These are phyloP conservation scores for Pangasius macronema DNA, from an alignment of 2,797 vertebrate species.

Conservation along the genomic window DNA sequence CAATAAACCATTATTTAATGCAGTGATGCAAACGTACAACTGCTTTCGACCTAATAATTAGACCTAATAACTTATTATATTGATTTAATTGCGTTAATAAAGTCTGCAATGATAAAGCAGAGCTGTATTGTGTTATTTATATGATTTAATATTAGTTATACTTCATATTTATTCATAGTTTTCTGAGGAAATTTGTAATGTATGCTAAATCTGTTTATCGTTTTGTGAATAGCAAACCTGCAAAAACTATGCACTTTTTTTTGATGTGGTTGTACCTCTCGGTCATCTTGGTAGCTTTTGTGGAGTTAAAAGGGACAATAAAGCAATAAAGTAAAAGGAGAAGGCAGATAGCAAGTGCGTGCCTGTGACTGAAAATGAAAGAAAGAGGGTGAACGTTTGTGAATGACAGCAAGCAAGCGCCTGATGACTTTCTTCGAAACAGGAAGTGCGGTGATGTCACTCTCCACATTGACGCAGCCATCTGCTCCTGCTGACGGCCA, in stretches of 20 bases:
- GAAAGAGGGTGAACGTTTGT: constrained; percentile 7
- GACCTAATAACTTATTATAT: background rate
- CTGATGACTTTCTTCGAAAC: constrained; percentile 64
- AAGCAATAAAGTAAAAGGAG: constrained; percentile 55
- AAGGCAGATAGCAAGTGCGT: background rate
- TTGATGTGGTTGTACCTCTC: background rate
- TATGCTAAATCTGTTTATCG: background rate
- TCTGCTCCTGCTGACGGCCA: constrained; percentile 58
- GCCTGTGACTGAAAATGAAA: background rate
- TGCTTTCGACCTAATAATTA: background rate
- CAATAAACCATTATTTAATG: background rate
- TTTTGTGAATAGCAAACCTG: background rate
- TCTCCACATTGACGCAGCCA: constrained; percentile 65
- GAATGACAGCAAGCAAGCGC: constrained; percentile 22
- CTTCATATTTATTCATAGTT: background rate
- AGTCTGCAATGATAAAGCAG: background rate
- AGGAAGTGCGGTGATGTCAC: constrained; percentile 73
- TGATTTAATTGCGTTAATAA: background rate
- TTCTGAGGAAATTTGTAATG: background rate
- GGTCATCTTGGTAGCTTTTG: background rate
- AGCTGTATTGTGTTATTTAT: background rate
- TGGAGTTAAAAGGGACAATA: constrained; percentile 14
- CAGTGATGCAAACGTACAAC: too few relatives aligned
- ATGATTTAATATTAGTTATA: background rate
- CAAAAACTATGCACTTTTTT: background rate